Percentiles rank a stretch among this genome's conserved stretches.
phyloP scores from a whole-genome alignment of 2,888 invertebrate species.

The Ptychoptera contaminata region DNA sequence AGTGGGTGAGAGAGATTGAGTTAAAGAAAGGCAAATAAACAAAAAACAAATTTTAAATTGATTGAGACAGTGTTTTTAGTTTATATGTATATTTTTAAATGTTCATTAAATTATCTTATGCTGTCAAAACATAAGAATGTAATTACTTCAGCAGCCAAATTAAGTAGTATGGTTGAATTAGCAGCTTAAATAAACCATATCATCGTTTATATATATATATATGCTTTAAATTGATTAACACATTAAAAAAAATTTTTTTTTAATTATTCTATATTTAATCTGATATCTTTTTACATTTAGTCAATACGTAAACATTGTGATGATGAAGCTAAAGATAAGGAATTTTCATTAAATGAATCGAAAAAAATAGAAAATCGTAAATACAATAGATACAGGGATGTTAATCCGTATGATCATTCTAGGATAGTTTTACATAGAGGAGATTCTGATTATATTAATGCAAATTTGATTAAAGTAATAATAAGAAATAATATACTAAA shows the following conservation, averaged over 20 bases:
- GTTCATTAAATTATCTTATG: no score
- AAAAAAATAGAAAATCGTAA: constrained; percentile 33
- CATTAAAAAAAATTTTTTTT: not conserved
- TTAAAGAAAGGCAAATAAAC: no score
- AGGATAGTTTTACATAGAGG: constrained; percentile 58
- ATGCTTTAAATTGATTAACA: not conserved
- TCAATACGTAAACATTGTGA: constrained; percentile 56
- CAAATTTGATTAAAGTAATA: constrained; percentile 70
- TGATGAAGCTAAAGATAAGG: constrained; percentile 41
- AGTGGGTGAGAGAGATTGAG: no score
- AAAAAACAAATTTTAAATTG: no score
- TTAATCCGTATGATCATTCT: constrained; percentile 90
- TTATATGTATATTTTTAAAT: no score
- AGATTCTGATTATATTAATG: constrained; percentile 82
- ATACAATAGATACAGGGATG: constrained; percentile 87
- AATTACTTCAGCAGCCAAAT: no score
- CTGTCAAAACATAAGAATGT: no score
- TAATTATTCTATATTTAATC: not conserved
- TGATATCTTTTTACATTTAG: constrained; percentile 38
- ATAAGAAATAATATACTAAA: constrained; percentile 1
- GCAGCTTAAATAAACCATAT: not conserved
- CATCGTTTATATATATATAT: not conserved
- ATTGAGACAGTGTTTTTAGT: no score
- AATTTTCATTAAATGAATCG: constrained; percentile 28
- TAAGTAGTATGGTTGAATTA: no score